Evolutionary conservation across 2,113 vertebrate species (phyloP).

Genomic region (Ochotona curzoniae): DNA sequence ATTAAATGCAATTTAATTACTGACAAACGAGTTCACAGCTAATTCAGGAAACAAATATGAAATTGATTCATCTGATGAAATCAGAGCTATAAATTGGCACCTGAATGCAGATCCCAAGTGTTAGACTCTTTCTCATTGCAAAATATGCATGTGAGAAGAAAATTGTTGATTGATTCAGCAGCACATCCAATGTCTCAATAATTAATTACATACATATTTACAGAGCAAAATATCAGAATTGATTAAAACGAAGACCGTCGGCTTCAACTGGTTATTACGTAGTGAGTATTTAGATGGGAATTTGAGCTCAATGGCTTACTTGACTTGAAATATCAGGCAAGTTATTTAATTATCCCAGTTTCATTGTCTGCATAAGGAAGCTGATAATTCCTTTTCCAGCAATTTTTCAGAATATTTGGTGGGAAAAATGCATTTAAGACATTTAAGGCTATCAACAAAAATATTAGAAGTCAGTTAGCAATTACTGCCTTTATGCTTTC

Average conservation of each 20-base stretch:
- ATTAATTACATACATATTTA: constrained; percentile 40
- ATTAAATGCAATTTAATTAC: constrained; percentile 72
- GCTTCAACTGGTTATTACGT: background rate
- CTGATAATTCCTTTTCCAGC: background rate
- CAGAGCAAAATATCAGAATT: background rate
- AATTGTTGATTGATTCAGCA: background rate
- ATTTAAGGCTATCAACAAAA: background rate
- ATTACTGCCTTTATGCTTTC: background rate
- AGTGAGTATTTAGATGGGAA: background rate
- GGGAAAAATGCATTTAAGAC: background rate
- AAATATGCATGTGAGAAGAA: background rate
- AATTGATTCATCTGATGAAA: constrained; percentile 47
- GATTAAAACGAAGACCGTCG: background rate
- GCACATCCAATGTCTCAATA: background rate
- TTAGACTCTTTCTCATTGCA: background rate
- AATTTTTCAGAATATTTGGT: background rate
- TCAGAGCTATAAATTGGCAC: background rate
- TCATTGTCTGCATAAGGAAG: background rate
- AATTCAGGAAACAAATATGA: constrained; percentile 55
- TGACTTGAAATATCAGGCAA: background rate
- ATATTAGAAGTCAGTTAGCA: background rate
- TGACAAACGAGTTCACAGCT: constrained; percentile 39
- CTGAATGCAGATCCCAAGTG: background rate
- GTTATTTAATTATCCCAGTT: background rate
- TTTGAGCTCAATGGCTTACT: background rate